Base-by-base conservation (phyloP, 64 coral and sea anemone species). In the Montipora capricornis region DNA sequence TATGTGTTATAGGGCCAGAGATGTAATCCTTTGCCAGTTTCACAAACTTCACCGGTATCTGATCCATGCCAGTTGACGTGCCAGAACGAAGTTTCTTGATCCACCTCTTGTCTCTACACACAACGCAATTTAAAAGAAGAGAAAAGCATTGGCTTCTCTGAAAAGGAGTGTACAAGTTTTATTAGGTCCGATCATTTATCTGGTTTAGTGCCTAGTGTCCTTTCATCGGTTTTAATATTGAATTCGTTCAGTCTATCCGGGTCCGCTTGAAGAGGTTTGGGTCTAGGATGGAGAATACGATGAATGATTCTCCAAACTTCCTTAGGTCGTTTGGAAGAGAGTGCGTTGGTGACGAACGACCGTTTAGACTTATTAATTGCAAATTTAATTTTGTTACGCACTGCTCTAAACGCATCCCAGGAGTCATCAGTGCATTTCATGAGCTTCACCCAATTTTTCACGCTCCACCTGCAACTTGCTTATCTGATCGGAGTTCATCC, bases 321-420 rank as follows among this genome's bases (percentile, higher is more conserved):
- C 37, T 37, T 37, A 2, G 0, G 37, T 37, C 37, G 37, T 37
- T 37, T 29, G 29, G 29, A 29, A 29, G 29, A 29, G 29, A 29
- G 49, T 44, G 91, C 91, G 47, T 60, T 93, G 6, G 29, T 77
- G 3, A 88, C 12, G 58, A 93, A 93, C 6, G 22, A 45, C 48
- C 91, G 83, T 87, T 78, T 79, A 49, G 91, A 74, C 83, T 93
- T 93, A 87, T 93, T 93, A 48, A 80, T 80, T 19, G 80, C 84
- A 50, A 60, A 24, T 87, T 88, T 93, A 45, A 93, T 87, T 73
- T 29, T 29, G 0, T 29, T 0, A 29, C 29, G 29, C 29, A 29
- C 29, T 29, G 1, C 29, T 29, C 29, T 68, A 74, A 93, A 93
- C 16, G 87, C 66, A 88, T 20, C 60, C 87, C 87, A 94, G 22